Evolutionary conservation across 1,140 invertebrate genomes (phyloP), one percentile per base, ranked within the genome.

Genomic region (Meloidogyne chitwoodi): DNA sequence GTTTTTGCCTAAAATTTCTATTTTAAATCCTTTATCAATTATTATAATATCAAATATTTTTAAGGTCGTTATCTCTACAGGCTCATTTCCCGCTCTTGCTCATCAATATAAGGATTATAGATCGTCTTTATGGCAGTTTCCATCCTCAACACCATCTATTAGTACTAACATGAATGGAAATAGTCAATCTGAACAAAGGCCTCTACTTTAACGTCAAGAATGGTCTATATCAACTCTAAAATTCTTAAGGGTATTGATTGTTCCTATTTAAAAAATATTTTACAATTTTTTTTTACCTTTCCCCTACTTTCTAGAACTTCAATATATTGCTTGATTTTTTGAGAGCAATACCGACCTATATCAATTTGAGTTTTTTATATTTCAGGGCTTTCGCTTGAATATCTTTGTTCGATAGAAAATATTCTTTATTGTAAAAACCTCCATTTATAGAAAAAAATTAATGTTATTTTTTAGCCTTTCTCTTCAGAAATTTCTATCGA

Each of bases 41-140:
- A 38, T 8, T 38, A 8, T 16, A n/a, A 56, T 56, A 0, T 56
- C n/a, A 4, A 48, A 3, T 44, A 0, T 14, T 61, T 76, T 76
- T 69, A 48, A 80, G 79, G 71, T 80, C 24, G 38, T 80, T 29
- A 62, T 81, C 26, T 61, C 64, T 12, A 66, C 83, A 69, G 80
- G 74, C 22, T 26, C 61, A 14, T 68, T 81, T 12, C 80, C 79
- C 5, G 64, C 27, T 11, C 38, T 81, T 66, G 80, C 70, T 10
- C 67, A 68, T n/a, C 22, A n/a, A n/a, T 82, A 69, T 68, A 83
- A 80, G n/a, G 44, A 62, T 29, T 81, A 81, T 44, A 62, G 41
- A 6, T 56, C 75, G 11, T 79, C 75, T 68, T 82, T 62, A 29
- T 82, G 68, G 80, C 76, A 81, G 61, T 82, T 82, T 38, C 79